phyloP scores from a whole-genome alignment of 1,140 invertebrate genomes.

The Neodiprion fabricii region DNA sequence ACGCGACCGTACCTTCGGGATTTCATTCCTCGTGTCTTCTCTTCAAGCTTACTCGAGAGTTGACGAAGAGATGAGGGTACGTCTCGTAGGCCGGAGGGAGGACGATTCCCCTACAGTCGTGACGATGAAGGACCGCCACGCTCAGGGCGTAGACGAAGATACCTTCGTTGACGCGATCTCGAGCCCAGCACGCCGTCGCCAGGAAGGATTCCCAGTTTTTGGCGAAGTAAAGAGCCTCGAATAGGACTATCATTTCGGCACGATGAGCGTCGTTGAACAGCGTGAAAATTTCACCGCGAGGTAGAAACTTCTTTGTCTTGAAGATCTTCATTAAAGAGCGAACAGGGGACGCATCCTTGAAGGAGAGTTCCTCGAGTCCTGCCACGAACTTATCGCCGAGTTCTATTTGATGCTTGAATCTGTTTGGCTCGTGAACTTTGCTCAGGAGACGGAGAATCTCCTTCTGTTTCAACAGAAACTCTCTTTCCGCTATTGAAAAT shows the following conservation, averaged over 20 bases:
- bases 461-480: conserved; percentile 62
- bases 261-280: conserved; percentile 59
- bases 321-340: not conserved
- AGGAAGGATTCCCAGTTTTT: conserved; percentile 72
- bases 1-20: not conserved
- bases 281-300: conserved; percentile 50
- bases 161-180: conserved; percentile 68
- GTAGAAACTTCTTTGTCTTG: conserved; percentile 21
- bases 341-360: conserved; percentile 53
- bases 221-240: conserved; percentile 66
- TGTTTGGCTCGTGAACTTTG: conserved; percentile 63
- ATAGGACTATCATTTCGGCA: conserved; percentile 65
- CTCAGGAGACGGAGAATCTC: conserved; percentile 66
- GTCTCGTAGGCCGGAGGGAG: conserved; percentile 73
- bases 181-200: conserved; percentile 69
- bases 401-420: conserved; percentile 59
- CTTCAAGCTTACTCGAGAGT: conserved; percentile 50
- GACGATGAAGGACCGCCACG: conserved; percentile 66
- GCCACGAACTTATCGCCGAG: conserved; percentile 62
- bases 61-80: conserved; percentile 69
- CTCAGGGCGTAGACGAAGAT: conserved; percentile 69
- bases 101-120: conserved; percentile 65
- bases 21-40: no score
- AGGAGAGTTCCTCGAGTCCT: conserved; percentile 40
- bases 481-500: conserved; percentile 50